These are phyloP conservation scores for Ondatra zibethicus DNA, from an alignment of 2,113 vertebrate species.

Conservation along the genomic window DNA sequence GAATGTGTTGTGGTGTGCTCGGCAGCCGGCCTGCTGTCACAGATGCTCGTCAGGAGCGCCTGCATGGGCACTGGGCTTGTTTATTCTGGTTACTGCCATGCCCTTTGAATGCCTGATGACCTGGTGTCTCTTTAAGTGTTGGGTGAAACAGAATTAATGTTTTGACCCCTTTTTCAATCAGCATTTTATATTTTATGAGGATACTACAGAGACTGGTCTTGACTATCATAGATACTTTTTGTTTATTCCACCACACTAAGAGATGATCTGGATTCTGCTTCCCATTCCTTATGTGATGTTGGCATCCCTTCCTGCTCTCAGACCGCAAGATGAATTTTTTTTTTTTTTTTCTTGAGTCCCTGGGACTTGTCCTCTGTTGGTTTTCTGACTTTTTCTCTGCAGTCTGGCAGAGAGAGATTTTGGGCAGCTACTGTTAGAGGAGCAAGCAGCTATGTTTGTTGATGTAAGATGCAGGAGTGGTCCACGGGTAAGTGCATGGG, in stretches of 20 bases:
- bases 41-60: fast-evolving
- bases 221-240: neutral
- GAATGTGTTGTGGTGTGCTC: fast-evolving
- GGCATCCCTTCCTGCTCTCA: neutral
- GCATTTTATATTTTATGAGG: neutral
- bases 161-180: neutral
- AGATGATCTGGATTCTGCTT: no score
- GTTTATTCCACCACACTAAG: neutral
- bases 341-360: neutral
- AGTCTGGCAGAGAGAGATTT: neutral
- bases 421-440: neutral
- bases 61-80: fast-evolving
- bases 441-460: neutral
- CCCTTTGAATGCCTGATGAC: neutral
- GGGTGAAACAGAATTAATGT: neutral
- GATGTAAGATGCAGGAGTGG: neutral
- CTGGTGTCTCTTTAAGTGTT: no score
- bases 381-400: neutral
- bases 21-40: neutral
- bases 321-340: neutral
- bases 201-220: neutral
- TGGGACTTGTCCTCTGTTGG: no score
- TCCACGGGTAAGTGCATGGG: neutral
- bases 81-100: fast-evolving
- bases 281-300: no score